These are phyloP conservation scores for Hippopotamus amphibius DNA, from an alignment of 2,113 vertebrate species.

Conservation along the genomic window DNA sequence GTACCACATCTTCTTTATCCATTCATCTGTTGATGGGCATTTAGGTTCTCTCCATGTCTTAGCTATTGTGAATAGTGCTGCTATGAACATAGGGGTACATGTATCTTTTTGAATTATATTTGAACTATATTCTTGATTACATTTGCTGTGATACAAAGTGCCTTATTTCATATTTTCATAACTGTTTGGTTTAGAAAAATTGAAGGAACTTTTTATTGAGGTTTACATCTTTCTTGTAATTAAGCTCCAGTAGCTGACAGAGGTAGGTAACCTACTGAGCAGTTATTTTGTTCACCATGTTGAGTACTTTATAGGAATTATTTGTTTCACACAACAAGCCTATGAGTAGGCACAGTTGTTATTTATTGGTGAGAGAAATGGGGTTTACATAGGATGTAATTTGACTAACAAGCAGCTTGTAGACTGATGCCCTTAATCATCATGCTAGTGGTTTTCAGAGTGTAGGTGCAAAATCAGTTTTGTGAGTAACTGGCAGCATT, in stretches of 20 bases:
- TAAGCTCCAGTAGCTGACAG: neutral
- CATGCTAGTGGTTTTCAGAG: neutral
- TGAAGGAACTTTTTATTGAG: neutral
- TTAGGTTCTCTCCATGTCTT: neutral
- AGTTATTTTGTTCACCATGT: neutral
- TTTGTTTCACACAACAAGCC: neutral
- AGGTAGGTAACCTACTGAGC: neutral
- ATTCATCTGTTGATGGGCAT: neutral
- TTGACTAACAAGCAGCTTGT: neutral
- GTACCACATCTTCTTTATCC: accelerated
- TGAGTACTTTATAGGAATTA: neutral
- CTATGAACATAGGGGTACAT: neutral
- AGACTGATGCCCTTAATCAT: neutral
- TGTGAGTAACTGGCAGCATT: neutral
- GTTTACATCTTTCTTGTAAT: neutral
- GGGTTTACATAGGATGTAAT: neutral
- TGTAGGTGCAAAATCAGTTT: neutral
- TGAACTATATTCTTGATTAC: neutral
- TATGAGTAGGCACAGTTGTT: neutral
- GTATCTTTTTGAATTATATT: neutral
- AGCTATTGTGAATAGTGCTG: neutral
- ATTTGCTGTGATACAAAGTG: neutral
- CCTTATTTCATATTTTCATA: neutral
- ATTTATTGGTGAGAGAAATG: neutral
- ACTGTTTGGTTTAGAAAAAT: neutral